A percentile compares a stretch with the other conserved stretches of the same genome.
Evolutionary conservation across 2,113 vertebrate genomes (phyloP).

Genomic region (Parus major): DNA sequence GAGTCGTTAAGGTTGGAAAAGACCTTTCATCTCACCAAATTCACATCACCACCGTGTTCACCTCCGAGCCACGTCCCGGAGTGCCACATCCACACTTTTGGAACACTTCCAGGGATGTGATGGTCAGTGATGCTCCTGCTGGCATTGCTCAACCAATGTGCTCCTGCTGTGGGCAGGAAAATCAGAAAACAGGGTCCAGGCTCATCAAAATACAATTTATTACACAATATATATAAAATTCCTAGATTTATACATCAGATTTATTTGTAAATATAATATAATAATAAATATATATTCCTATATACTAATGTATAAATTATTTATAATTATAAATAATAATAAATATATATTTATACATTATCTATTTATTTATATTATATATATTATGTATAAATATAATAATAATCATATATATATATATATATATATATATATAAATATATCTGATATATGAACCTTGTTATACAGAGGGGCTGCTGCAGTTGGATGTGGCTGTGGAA

Average conservation of each 20-base stretch:
- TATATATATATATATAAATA: too few species aligned
- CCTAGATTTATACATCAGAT: too few species aligned
- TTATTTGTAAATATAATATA: too few species aligned
- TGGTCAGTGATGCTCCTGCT: background rate
- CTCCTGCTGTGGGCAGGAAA: background rate
- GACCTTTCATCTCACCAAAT: background rate
- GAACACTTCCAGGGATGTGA: background rate
- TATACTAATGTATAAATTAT: too few species aligned
- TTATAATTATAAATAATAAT: too few species aligned
- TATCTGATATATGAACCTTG: background rate
- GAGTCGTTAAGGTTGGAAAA: fast-evolving
- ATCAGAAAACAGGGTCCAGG: background rate
- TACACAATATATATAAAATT: background rate
- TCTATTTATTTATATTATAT: too few species aligned
- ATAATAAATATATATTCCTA: too few species aligned
- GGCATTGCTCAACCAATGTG: fast-evolving
- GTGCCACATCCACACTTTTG: background rate
- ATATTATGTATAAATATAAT: too few species aligned
- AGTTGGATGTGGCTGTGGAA: background rate
- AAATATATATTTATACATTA: too few species aligned
- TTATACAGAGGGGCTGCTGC: background rate
- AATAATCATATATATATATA: too few species aligned
- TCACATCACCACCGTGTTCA: background rate
- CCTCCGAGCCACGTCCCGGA: fast-evolving
- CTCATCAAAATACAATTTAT: background rate